Conservation (phyloP, 1,140 invertebrate genomes). For the Drosophila triauraria region DNA sequence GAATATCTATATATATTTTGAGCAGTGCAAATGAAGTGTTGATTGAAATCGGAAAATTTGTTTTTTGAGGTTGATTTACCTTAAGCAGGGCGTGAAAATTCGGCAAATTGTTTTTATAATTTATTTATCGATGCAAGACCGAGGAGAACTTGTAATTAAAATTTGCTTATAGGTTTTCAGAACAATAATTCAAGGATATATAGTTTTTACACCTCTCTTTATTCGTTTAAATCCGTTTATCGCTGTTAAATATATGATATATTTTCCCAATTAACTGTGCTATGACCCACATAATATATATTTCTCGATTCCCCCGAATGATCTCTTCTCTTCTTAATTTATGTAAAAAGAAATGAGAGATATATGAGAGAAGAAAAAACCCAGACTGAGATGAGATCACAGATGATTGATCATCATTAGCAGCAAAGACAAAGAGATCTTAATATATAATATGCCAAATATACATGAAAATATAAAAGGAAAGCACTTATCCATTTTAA, state of each 20-base stretch:
- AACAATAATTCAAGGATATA: too few relatives aligned
- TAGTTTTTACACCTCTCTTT: background rate
- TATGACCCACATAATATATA: conserved; percentile 22
- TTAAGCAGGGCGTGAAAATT: conserved; percentile 18
- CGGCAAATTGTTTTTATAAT: background rate
- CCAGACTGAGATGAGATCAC: conserved; percentile 42
- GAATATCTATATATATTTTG: background rate
- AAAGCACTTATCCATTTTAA: background rate
- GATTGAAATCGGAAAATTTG: conserved; percentile 10
- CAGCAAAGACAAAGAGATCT: conserved; percentile 17
- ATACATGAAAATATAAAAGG: background rate
- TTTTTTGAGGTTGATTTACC: conserved; percentile 27
- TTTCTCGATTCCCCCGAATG: conserved; percentile 5
- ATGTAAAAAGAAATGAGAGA: conserved; percentile 23
- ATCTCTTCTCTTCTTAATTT: conserved; percentile 12
- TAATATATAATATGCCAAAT: background rate
- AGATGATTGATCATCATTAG: conserved; percentile 41
- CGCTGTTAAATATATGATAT: background rate
- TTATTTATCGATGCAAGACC: background rate
- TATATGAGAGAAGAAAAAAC: conserved; percentile 6
- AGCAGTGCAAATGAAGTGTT: conserved; percentile 27
- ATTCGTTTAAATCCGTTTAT: too few relatives aligned
- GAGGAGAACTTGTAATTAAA: too few relatives aligned
- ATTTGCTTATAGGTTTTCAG: too few relatives aligned
- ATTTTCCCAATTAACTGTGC: background rate